phyloP scores from a whole-genome alignment of 2,113 vertebrate species.

The Chrysemys picta region DNA sequence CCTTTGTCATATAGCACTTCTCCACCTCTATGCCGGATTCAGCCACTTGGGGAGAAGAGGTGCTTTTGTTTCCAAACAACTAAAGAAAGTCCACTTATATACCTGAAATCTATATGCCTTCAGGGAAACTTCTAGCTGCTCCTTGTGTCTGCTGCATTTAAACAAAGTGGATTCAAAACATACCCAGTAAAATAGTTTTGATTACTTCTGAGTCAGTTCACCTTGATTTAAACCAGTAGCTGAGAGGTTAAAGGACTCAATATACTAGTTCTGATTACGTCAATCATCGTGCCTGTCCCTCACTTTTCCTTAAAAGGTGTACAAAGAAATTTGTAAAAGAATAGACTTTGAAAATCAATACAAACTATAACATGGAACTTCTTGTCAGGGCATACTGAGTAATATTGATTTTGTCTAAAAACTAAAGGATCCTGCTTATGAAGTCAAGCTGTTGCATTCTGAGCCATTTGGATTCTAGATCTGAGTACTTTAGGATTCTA shows the following conservation, averaged over 20 bases:
- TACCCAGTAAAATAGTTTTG: background rate
- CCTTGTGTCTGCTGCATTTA: background rate
- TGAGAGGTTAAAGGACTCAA: background rate
- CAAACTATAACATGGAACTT: background rate
- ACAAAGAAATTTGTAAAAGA: constrained; percentile 24
- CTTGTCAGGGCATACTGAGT: background rate
- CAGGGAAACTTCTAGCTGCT: background rate
- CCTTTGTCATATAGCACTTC: background rate
- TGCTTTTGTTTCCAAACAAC: background rate
- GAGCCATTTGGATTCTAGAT: background rate
- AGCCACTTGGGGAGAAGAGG: accelerated
- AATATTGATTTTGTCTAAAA: constrained; percentile 15
- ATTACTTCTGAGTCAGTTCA: background rate
- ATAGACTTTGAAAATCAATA: constrained; percentile 43
- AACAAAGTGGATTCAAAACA: background rate
- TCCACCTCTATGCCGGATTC: background rate
- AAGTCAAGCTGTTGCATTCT: constrained; percentile 3
- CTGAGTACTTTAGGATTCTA: background rate
- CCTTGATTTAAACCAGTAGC: background rate
- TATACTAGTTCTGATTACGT: background rate
- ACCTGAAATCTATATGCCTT: background rate
- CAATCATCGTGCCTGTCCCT: accelerated
- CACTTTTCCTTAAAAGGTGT: background rate
- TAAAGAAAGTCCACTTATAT: background rate
- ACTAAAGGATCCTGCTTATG: background rate